Evolutionary conservation across 2,797 vertebrate species (phyloP), one percentile per base, ranked within the genome.

Genomic region (Pipistrellus pipistrellus): DNA sequence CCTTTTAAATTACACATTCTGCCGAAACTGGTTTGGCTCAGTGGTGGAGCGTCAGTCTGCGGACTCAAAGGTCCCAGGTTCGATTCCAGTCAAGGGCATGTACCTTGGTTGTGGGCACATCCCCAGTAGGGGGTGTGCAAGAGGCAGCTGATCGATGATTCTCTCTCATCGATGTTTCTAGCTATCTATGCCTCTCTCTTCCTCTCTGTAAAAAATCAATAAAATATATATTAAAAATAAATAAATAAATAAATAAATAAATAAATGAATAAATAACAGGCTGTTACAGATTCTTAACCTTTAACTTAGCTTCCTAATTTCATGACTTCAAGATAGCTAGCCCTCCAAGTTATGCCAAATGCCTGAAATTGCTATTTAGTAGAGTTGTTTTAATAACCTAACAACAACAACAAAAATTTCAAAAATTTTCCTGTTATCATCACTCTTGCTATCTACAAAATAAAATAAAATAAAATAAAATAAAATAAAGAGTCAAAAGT

Each of bases 271-370:
- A 6, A 35, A 35, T 51, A 68, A 92, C 3, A 85, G 1, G 2
- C 11, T 77, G 17, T 83, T 25, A 55, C 13, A 53, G 8, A 92
- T 46, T 32, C n/a, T 86, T 66, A 59, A 83, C 15, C 6, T 92
- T 87, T 93, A 81, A 92, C 57, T n/a, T 84, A 27, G 12, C 32
- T 92, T 88, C 25, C 57, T 59, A 66, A 72, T 5, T 46, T 94
- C 59, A 92, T 9, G 46, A 8, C 7, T 85, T 85, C 10, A 90
- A 71, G 21, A 78, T 11, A 86, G 9, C 6, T 30, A 62, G 25
- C 6, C n/a, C 95, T 94, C 4, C 23, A 85, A 85, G 83, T 86
- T 73, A 86, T 90, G 7, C 53, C 20, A 93, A 93, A 90, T 17
- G 27, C 17, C 25, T 92, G 15, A 90, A 76, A 11, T 73, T 95